Conservation (phyloP, 1,140 invertebrate genomes). For the Apis mellifera region Amel_HAv3.1 CM009932.2:14692001-14692500, state of each 20-base stretch:
- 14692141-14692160: conserved; percentile 82
- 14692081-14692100: conserved; percentile 68
- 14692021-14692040: conserved; percentile 72
- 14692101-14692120: conserved; percentile 79
- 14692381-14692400: conserved; percentile 75
- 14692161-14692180: conserved; percentile 83
- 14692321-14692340: conserved; percentile 86
- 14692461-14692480: conserved; percentile 74
- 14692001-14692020: conserved; percentile 76
- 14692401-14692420: conserved; percentile 78
- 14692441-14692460: conserved; percentile 76
- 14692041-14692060: conserved; percentile 65
- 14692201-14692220: conserved; percentile 75
- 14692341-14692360: conserved; percentile 82
- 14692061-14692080: conserved; percentile 81
- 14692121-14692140: conserved; percentile 58
- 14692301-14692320: conserved; percentile 70
- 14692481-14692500: conserved; percentile 67
- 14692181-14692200: conserved; percentile 74
- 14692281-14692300: conserved; percentile 83
- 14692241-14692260: conserved; percentile 87
- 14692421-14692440: conserved; percentile 83
- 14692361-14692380: conserved; percentile 76
- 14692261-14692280: conserved; percentile 85
- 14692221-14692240: conserved; percentile 72